Evolutionary conservation across 2,113 vertebrate genomes (phyloP).

Genomic region (Apteryx owenii): DNA sequence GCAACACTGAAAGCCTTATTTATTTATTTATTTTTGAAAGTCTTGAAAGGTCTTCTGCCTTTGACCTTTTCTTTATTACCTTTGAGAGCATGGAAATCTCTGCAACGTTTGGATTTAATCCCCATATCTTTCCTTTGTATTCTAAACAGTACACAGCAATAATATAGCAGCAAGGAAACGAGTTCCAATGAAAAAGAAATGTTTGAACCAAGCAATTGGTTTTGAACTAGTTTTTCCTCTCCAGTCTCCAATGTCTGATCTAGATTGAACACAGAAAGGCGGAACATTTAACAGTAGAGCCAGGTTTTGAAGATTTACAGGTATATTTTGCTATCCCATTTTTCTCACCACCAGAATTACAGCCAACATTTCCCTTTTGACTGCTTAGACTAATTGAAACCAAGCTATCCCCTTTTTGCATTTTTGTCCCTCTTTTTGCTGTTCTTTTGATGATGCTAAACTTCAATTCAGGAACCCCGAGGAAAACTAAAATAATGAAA

Average conservation of each 20-base stretch:
- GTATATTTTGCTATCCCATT: background rate
- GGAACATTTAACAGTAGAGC: background rate
- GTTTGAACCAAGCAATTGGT: background rate
- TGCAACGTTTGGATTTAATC: background rate
- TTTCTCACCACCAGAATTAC: background rate
- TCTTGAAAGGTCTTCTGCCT: background rate
- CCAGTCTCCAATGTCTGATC: background rate
- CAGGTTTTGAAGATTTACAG: background rate
- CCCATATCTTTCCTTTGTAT: background rate
- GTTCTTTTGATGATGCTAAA: background rate
- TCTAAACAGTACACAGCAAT: background rate
- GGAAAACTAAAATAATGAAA: constrained; percentile 57
- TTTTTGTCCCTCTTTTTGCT: constrained; percentile 13
- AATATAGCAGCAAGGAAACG: background rate
- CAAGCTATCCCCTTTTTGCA: background rate
- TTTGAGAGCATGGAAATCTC: background rate
- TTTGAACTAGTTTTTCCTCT: background rate
- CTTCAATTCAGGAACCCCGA: background rate
- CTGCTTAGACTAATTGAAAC: background rate
- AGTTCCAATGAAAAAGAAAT: background rate
- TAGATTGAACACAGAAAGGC: background rate
- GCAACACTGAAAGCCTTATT: background rate
- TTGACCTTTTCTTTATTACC: background rate
- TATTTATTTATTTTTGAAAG: too few relatives aligned
- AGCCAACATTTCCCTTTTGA: background rate